These are phyloP conservation scores for Chlorospingus flavigularis DNA, from an alignment of 2,797 vertebrate genomes.

Conservation along the genomic window DNA sequence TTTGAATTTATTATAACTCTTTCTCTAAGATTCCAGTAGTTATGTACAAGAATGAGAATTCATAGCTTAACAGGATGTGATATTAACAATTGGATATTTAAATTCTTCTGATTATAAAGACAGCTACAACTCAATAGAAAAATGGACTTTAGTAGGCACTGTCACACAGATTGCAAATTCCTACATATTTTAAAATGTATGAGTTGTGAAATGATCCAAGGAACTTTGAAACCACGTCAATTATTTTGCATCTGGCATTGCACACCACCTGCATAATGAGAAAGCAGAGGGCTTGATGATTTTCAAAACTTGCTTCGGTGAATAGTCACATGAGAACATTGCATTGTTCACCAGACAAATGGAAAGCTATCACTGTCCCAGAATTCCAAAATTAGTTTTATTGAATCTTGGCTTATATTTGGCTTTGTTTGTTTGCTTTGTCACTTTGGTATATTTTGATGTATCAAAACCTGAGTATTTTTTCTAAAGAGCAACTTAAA, in stretches of 20 bases:
- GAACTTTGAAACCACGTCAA: neutral
- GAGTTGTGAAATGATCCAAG: neutral
- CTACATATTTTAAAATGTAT: neutral
- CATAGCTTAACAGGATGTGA: neutral
- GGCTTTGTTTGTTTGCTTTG: neutral
- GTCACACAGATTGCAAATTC: neutral
- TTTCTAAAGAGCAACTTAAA: constrained; percentile 3
- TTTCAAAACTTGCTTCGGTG: neutral
- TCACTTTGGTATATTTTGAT: neutral
- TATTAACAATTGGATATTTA: neutral
- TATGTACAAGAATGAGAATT: neutral
- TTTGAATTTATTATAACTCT: neutral
- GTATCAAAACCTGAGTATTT: neutral
- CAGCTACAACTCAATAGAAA: neutral
- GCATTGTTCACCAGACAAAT: neutral
- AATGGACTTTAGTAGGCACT: neutral
- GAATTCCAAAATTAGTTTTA: constrained; percentile 1
- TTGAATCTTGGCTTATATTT: neutral
- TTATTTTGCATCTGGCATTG: constrained; percentile 42
- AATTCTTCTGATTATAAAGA: constrained; percentile 11
- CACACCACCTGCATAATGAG: constrained; percentile 29
- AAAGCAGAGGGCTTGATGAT: neutral
- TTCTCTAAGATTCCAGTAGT: neutral
- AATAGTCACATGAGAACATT: neutral
- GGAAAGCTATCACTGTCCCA: neutral